Evolutionary conservation across 1,140 invertebrate genomes (phyloP).

Genomic region (Drosophila oshimai): DNA sequence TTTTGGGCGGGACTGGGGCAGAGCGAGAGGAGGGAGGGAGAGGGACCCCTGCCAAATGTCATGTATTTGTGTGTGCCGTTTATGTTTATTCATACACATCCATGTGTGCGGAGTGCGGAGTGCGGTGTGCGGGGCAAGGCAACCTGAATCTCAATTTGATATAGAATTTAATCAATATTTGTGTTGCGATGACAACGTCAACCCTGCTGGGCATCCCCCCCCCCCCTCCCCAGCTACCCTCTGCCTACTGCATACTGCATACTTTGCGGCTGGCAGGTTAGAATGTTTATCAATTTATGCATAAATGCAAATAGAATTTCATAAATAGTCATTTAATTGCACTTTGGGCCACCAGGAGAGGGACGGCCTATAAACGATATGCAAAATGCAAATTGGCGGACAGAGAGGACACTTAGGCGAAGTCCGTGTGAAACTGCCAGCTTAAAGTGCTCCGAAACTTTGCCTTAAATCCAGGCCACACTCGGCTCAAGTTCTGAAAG

Average conservation of each 20-base stretch:
- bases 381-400: conserved; percentile 67
- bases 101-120: background rate
- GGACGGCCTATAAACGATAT: conserved; percentile 53
- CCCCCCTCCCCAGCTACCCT: too few species aligned
- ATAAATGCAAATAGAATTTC: conserved; percentile 78
- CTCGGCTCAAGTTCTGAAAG: conserved; percentile 2
- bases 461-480: conserved; percentile 5
- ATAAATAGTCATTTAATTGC: conserved; percentile 81
- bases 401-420: conserved; percentile 40
- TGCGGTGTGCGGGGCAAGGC: conserved; percentile 8
- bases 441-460: conserved; percentile 26
- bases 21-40: background rate
- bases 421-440: conserved; percentile 15
- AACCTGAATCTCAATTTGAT: conserved; percentile 66
- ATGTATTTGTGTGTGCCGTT: background rate
- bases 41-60: conserved; percentile 11
- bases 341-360: conserved; percentile 42
- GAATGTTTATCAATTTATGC: conserved; percentile 75
- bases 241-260: too few species aligned
- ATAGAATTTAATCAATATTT: conserved; percentile 69
- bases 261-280: conserved; percentile 33
- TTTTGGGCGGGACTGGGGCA: background rate
- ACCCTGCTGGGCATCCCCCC: background rate
- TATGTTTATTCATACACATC: background rate
- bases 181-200: conserved; percentile 36